Evolutionary conservation across 2,888 invertebrate genomes (phyloP).

Genomic region (Arge pagana): DNA sequence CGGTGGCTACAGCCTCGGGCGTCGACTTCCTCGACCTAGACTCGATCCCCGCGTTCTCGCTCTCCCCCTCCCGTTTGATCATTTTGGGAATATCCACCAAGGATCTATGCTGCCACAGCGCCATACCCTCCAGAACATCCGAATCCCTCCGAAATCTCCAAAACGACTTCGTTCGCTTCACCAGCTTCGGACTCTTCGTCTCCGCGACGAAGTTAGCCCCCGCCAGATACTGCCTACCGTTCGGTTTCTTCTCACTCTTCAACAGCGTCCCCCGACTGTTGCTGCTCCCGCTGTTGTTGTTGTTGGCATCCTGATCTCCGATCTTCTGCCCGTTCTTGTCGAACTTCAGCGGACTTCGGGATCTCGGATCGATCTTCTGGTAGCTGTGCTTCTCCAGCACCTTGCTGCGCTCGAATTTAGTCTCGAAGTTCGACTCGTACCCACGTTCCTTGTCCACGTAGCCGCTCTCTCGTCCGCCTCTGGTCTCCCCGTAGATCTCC

Average conservation of each 20-base stretch:
- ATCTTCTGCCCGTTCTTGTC: constrained; percentile 28
- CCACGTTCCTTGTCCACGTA: constrained; percentile 52
- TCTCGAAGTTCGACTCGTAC: constrained; percentile 56
- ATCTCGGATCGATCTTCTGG: constrained; percentile 32
- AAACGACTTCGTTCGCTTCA: constrained; percentile 83
- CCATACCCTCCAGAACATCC: constrained; percentile 85
- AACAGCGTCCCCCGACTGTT: too few relatives aligned
- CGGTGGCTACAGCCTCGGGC: constrained; percentile 39
- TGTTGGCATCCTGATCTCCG: constrained; percentile 47
- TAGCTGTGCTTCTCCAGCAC: constrained; percentile 41
- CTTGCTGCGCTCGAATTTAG: constrained; percentile 51
- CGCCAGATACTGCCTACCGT: constrained; percentile 53
- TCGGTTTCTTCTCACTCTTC: constrained; percentile 57
- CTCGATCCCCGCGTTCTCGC: constrained; percentile 53
- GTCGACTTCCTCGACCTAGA: constrained; percentile 57
- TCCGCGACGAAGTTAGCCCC: constrained; percentile 61
- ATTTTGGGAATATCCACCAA: constrained; percentile 73
- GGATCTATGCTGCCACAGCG: constrained; percentile 84
- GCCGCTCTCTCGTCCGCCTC: constrained; percentile 33
- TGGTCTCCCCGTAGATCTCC: constrained; percentile 51
- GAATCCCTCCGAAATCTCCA: constrained; percentile 80
- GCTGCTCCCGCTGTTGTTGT: constrained; percentile 53
- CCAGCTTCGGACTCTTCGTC: constrained; percentile 57
- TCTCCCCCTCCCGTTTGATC: constrained; percentile 61
- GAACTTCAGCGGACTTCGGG: constrained; percentile 25